Evolutionary conservation across 1,140 invertebrate genomes (phyloP).

Genomic region (Bombus turneri): DNA sequence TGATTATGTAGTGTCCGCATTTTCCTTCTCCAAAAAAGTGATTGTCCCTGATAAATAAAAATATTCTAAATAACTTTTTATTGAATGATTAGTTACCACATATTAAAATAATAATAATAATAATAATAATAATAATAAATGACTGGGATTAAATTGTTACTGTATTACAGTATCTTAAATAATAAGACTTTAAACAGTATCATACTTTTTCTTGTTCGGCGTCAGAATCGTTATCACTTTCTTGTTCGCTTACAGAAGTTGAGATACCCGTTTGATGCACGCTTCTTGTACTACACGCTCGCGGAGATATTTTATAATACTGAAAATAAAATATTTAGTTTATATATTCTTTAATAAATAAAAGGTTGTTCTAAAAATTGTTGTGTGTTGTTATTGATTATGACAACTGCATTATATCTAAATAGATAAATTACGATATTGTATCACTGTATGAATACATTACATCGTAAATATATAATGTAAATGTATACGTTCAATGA

Average conservation of each 20-base stretch:
- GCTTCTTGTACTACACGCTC: constrained; percentile 82
- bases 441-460: background rate
- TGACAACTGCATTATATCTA: background rate
- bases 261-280: constrained; percentile 80
- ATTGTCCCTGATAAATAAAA: constrained; percentile 85
- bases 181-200: constrained; percentile 31
- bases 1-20: constrained; percentile 92
- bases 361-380: background rate
- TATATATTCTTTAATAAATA: background rate
- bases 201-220: constrained; percentile 82
- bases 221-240: constrained; percentile 85
- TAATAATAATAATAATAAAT: no score
- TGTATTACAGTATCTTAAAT: background rate
- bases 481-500: background rate
- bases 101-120: background rate
- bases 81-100: no score
- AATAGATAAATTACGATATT: background rate
- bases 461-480: background rate
- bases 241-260: constrained; percentile 76
- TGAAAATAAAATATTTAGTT: constrained; percentile 19
- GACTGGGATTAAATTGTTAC: no score
- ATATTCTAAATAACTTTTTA: no score
- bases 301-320: constrained; percentile 64
- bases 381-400: background rate
- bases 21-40: constrained; percentile 94